A percentile compares a stretch with the other conserved stretches of the same genome.
Evolutionary conservation across 2,888 invertebrate genomes (phyloP).

Genomic region (Yponomeuta cagnagella): DNA sequence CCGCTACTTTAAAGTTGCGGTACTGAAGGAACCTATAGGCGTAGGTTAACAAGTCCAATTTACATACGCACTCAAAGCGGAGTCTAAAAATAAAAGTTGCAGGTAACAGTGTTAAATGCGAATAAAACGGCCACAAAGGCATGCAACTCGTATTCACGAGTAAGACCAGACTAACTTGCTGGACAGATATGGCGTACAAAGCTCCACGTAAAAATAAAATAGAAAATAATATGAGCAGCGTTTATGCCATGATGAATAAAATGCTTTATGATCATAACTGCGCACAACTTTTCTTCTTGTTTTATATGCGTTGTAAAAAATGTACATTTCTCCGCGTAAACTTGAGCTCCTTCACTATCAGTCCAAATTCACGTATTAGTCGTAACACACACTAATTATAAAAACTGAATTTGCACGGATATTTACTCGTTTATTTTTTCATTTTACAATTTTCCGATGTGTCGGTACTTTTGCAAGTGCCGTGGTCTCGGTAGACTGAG

Average conservation of each 20-base stretch:
- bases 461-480: no score
- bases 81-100: slow-evolving; percentile 62
- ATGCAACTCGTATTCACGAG: slow-evolving; percentile 3
- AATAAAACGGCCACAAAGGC: slow-evolving; percentile 27
- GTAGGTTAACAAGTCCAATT: slow-evolving; percentile 50
- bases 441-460: no score
- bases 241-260: neutral
- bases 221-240: neutral
- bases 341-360: no score
- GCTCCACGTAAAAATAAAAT: neutral
- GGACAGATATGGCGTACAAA: neutral
- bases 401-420: no score
- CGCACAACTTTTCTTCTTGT: neutral
- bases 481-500: no score
- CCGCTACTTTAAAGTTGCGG: neutral
- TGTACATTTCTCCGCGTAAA: no score
- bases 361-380: no score
- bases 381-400: no score
- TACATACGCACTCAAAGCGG: slow-evolving; percentile 51
- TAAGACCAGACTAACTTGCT: slow-evolving; percentile 3
- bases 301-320: neutral
- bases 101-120: slow-evolving; percentile 28
- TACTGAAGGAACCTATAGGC: slow-evolving; percentile 7
- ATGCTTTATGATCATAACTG: neutral
- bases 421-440: no score